phyloP scores from a whole-genome alignment of 2,113 vertebrate genomes.

The Percopsis transmontana region DNA sequence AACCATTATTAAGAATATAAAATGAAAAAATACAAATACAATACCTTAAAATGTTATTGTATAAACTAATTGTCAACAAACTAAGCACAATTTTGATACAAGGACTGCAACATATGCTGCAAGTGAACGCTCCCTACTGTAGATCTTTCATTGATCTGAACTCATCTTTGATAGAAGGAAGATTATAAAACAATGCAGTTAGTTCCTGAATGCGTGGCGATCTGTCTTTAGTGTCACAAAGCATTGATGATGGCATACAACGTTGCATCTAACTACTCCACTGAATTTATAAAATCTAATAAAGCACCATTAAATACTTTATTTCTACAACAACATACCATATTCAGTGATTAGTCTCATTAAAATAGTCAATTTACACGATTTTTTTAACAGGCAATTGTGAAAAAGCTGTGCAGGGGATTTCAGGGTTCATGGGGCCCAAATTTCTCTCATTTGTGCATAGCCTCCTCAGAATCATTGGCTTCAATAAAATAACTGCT shows the following conservation, averaged over 20 bases:
- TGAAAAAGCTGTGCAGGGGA: background rate
- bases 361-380: slow-evolving; percentile 53
- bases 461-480: slow-evolving; percentile 5
- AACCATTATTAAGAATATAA: too few relatives aligned
- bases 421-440: background rate
- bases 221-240: slow-evolving; percentile 8
- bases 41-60: too few relatives aligned
- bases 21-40: too few relatives aligned
- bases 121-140: too few relatives aligned
- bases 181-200: background rate
- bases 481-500: background rate
- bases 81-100: too few relatives aligned
- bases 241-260: background rate
- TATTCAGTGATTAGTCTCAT: slow-evolving; percentile 51
- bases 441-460: too few relatives aligned
- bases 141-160: too few relatives aligned
- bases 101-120: too few relatives aligned
- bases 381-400: slow-evolving; percentile 14
- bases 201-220: background rate
- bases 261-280: background rate
- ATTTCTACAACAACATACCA: slow-evolving; percentile 63
- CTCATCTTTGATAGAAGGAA: too few relatives aligned
- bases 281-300: background rate
- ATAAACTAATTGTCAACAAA: too few relatives aligned
- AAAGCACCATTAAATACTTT: slow-evolving; percentile 60